Percentiles rank a stretch among this genome's conserved stretches.
These are phyloP conservation scores for Pantelozetes paolii DNA, from an alignment of 2,888 invertebrate genomes.

Conservation along the genomic window DNA sequence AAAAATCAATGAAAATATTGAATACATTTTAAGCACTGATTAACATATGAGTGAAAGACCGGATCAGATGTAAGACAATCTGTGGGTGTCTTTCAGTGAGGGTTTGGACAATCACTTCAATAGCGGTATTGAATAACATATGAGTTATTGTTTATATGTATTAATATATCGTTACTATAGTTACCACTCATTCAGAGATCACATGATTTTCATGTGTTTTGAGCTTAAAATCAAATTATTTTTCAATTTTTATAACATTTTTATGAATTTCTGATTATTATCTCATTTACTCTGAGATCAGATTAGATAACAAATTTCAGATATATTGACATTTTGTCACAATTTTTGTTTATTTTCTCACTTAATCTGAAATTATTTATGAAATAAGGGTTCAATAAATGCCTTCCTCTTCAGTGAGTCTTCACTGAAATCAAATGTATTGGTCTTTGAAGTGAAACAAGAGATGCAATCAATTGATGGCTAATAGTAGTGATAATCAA, in stretches of 20 bases:
- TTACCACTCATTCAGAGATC: slow-evolving; percentile 8
- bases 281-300: too few relatives aligned
- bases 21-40: slow-evolving; percentile 1
- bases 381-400: too few relatives aligned
- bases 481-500: too few relatives aligned
- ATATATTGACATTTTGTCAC: neutral
- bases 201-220: slow-evolving; percentile 32
- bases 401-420: too few relatives aligned
- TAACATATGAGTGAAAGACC: neutral
- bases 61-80: slow-evolving; percentile 3
- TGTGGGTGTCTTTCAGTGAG: neutral
- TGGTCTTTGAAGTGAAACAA: too few relatives aligned
- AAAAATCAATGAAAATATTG: slow-evolving; percentile 1
- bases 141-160: neutral
- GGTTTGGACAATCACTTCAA: neutral
- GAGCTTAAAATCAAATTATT: neutral
- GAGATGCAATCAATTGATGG: too few relatives aligned
- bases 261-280: too few relatives aligned
- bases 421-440: too few relatives aligned
- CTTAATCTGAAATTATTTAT: too few relatives aligned
- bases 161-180: slow-evolving; percentile 10
- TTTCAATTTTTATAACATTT: neutral
- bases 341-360: neutral
- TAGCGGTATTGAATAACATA: neutral
- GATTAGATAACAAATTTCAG: too few relatives aligned